Base-by-base conservation (phyloP, 2,888 invertebrate species). In the Ectemnius lituratus region DNA sequence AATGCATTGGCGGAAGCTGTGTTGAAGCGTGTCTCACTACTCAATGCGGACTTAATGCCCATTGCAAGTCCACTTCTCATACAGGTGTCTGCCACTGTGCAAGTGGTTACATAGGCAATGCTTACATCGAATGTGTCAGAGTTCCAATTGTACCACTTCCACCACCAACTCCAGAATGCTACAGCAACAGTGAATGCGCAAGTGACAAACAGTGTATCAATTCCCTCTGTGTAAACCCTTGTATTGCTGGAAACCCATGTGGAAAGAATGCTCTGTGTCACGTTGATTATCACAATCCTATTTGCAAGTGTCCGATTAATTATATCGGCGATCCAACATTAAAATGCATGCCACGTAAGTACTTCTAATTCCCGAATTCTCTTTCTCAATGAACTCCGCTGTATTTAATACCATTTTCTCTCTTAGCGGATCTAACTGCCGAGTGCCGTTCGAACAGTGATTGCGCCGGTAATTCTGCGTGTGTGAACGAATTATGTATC, bases 241-340 rank as follows among this genome's bases (percentile, higher is more conserved):
- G 97, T 85, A 88, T 92, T 0, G 90, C 92, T 14, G 91, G 91
- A 18, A 93, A 95, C 80, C 94, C 95, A 16, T 98, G 98, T 89
- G 96, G 96, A 56, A 90, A 92, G 59, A 95, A 95, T 63, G 95
- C 97, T n/a, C 93, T 96, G 86, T 98, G 97, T 87, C 95, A 96
- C 77, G 95, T 95, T 3, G 94, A 95, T 84, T 92, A 94, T 77
- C 96, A 97, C 85, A 92, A 93, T 86, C 93, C 97, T 0, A 91
- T 95, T 52, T 98, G 97, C 89, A 94, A 94, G 78, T 98, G 97
- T 89, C 97, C 97, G 14, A 92, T 92, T 62, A 95, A 95, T 66
- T 96, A 95, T 88, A 92, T 93, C 62, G 97, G 97, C 62, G 94
- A 95, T 88, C 94, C 97, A 18, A 91, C 92, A 79, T 91, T 93